Evolutionary conservation across 2,888 invertebrate species (phyloP).

Genomic region (Leucophenga maculata): DNA sequence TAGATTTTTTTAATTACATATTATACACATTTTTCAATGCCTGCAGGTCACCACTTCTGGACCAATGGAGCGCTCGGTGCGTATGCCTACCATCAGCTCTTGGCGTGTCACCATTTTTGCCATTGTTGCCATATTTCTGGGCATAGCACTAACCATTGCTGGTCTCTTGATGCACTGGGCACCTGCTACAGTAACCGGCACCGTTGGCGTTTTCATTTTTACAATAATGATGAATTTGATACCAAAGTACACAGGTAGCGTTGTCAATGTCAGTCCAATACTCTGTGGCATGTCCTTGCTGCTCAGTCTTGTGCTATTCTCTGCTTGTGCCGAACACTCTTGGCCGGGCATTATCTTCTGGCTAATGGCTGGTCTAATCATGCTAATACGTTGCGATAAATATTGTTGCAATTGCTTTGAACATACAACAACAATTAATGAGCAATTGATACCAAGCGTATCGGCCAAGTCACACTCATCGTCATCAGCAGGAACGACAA

Average conservation of each 20-base stretch:
- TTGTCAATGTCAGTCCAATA: constrained; percentile 67
- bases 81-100: constrained; percentile 69
- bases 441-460: constrained; percentile 69
- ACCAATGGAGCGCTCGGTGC: constrained; percentile 68
- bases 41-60: constrained; percentile 72
- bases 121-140: constrained; percentile 63
- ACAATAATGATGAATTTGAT: constrained; percentile 70
- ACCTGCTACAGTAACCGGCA: constrained; percentile 64
- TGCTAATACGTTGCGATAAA: constrained; percentile 69
- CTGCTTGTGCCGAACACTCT: constrained; percentile 66
- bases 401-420: constrained; percentile 71
- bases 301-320: constrained; percentile 63
- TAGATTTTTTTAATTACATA: too few species aligned
- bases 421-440: constrained; percentile 58
- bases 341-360: constrained; percentile 71
- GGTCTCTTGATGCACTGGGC: constrained; percentile 62
- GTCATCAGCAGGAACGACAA: constrained; percentile 54
- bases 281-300: constrained; percentile 64
- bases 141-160: constrained; percentile 63
- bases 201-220: constrained; percentile 65
- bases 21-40: too few species aligned
- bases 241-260: constrained; percentile 70
- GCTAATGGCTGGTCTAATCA: constrained; percentile 65
- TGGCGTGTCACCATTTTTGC: constrained; percentile 70
- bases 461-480: constrained; percentile 61